A percentile compares a stretch with the other conserved stretches of the same genome.
Evolutionary conservation across 1,140 invertebrate species (phyloP).

Genomic region (Ylistrum balloti): DNA sequence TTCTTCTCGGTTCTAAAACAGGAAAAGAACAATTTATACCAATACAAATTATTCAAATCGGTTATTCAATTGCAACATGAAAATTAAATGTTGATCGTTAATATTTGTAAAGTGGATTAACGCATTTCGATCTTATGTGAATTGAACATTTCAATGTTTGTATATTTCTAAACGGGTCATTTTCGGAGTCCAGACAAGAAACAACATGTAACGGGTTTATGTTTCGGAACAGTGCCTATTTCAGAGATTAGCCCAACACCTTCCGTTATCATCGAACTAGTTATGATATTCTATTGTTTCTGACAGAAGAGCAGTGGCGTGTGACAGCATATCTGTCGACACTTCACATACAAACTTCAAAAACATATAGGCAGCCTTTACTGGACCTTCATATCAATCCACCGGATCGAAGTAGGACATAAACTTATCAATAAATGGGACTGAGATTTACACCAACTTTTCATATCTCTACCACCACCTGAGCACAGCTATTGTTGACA

Average conservation of each 20-base stretch:
- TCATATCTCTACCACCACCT: not conserved
- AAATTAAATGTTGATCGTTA: too few relatives aligned
- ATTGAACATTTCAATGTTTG: too few relatives aligned
- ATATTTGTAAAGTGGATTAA: too few relatives aligned
- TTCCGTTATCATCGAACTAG: constrained; percentile 1
- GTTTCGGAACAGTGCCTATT: not conserved
- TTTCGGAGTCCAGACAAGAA: not conserved
- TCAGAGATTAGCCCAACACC: not conserved
- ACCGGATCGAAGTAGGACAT: not conserved
- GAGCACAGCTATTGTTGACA: not conserved
- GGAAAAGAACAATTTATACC: too few relatives aligned
- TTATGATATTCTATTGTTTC: not conserved
- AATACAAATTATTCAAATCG: too few relatives aligned
- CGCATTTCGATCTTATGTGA: too few relatives aligned
- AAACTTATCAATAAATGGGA: not conserved
- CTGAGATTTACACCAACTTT: not conserved
- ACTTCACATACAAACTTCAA: not conserved
- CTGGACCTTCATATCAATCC: not conserved
- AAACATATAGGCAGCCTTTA: not conserved
- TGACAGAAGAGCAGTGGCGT: not conserved
- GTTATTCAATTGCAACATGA: too few relatives aligned
- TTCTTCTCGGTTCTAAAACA: too few relatives aligned
- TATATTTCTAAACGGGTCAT: too few relatives aligned
- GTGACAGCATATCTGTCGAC: constrained; percentile 13
- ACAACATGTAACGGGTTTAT: not conserved